Percentiles rank a stretch among this genome's conserved stretches.
Evolutionary conservation across 37 sponge, comb jelly and placozoan genomes (phyloP).

Genomic region (Dysidea cf. avara): DNA sequence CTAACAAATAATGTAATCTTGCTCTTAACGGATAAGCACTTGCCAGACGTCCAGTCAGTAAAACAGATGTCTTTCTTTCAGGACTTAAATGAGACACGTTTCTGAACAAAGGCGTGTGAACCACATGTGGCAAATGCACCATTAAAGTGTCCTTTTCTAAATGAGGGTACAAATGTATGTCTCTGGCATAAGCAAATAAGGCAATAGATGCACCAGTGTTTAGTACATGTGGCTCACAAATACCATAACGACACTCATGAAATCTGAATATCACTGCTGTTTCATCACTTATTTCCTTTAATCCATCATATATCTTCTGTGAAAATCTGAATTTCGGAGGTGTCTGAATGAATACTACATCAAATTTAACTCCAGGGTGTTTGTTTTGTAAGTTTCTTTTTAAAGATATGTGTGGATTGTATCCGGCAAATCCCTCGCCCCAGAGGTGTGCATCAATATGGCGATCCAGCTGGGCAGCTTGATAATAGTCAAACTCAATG

Average conservation of each 20-base stretch:
- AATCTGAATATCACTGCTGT: slow-evolving; percentile 6
- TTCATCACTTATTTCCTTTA: slow-evolving; percentile 4
- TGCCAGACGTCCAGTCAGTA: slow-evolving; percentile 2
- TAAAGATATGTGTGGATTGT: not conserved
- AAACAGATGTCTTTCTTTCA: not conserved
- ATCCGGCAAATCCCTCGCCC: slow-evolving; percentile 17
- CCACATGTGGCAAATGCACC: slow-evolving; percentile 22
- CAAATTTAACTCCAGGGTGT: slow-evolving; percentile 3
- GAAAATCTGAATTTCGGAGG: slow-evolving; percentile 7
- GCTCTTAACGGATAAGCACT: slow-evolving; percentile 10
- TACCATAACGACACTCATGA: slow-evolving; percentile 25
- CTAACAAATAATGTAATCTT: slow-evolving; percentile 17
- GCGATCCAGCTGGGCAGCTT: not conserved
- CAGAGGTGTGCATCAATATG: slow-evolving; percentile 7
- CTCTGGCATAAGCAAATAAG: slow-evolving; percentile 28
- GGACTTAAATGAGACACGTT: slow-evolving; percentile 13
- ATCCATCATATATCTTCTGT: not conserved
- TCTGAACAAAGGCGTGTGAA: slow-evolving; percentile 10
- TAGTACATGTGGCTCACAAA: slow-evolving; percentile 16
- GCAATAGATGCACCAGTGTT: slow-evolving; percentile 5
- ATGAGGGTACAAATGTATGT: slow-evolving; percentile 10
- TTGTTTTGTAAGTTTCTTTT: not conserved
- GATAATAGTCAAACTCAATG: slow-evolving; percentile 1
- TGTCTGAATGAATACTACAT: slow-evolving; percentile 21
- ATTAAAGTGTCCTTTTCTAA: not conserved